Evolutionary conservation across 1,140 invertebrate genomes (phyloP).

Genomic region (Drosophila tsacasi): DNA sequence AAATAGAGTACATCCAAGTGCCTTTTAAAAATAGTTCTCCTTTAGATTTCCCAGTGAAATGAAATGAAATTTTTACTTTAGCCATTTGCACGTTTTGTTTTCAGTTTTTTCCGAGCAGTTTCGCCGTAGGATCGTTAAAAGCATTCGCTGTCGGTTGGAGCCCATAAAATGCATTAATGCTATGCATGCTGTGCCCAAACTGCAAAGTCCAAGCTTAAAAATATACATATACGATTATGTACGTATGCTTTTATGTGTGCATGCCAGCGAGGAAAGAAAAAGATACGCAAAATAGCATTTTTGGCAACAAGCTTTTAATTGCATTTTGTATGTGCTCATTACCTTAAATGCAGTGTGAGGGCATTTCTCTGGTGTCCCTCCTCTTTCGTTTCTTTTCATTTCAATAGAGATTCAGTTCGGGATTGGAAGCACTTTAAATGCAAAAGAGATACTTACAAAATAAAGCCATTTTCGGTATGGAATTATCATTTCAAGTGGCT

Average conservation of each 20-base stretch:
- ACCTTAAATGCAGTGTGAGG: constrained; percentile 67
- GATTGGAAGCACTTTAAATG: constrained; percentile 52
- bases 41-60: not conserved
- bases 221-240: constrained; percentile 32
- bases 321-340: constrained; percentile 82
- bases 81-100: constrained; percentile 23
- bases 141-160: constrained; percentile 56
- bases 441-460: not conserved
- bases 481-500: not conserved
- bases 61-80: not conserved
- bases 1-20: not conserved
- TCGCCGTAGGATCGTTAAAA: constrained; percentile 56
- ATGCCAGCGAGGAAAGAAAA: constrained; percentile 24
- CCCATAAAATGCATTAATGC: constrained; percentile 71
- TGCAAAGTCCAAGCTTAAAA: constrained; percentile 42
- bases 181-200: constrained; percentile 54
- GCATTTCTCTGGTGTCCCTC: not conserved
- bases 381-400: constrained; percentile 7
- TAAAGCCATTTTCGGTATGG: not conserved
- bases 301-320: constrained; percentile 82
- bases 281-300: constrained; percentile 73
- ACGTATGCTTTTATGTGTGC: constrained; percentile 20
- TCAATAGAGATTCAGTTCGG: not conserved
- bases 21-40: not conserved
- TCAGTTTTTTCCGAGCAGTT: constrained; percentile 7